Conservation (phyloP, 2,797 vertebrate genomes). For the Otus scops region DNA sequence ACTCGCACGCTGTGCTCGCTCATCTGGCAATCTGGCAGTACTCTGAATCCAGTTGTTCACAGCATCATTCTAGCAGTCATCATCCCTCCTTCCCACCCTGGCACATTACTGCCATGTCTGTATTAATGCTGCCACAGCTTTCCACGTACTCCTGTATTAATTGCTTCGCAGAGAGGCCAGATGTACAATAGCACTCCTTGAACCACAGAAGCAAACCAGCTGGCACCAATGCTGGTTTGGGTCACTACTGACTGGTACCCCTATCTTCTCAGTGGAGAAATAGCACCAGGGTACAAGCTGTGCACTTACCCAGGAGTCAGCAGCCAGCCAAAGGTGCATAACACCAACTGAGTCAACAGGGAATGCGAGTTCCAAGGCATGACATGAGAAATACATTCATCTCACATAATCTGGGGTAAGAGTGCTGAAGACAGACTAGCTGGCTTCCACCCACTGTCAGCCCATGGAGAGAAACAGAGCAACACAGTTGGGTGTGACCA, state of each 20-base stretch:
- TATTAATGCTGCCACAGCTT: not conserved
- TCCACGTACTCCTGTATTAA: not conserved
- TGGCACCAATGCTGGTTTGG: not conserved
- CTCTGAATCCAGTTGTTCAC: not conserved
- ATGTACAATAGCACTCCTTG: not conserved
- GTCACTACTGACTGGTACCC: conserved; percentile 56
- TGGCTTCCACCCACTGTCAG: conserved; percentile 73
- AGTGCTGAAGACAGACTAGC: conserved; percentile 71
- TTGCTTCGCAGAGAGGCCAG: not conserved
- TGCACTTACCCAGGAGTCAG: conserved; percentile 70
- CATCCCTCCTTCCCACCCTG: not conserved
- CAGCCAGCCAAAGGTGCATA: conserved; percentile 69
- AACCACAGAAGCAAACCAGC: not conserved
- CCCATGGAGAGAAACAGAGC: conserved; percentile 72
- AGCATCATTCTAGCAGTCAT: not conserved
- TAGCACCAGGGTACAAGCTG: conserved; percentile 68
- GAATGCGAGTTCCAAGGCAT: conserved; percentile 69
- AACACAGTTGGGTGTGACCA: conserved; percentile 72
- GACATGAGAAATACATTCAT: conserved; percentile 72
- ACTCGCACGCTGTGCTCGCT: not conserved
- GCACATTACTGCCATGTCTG: not conserved
- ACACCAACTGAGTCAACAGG: conserved; percentile 72
- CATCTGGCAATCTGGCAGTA: not conserved
- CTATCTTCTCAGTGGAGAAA: conserved; percentile 61
- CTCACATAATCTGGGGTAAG: conserved; percentile 71